Evolutionary conservation across 2,888 invertebrate genomes (phyloP).

Genomic region (Hofmannophila pseudospretella): DNA sequence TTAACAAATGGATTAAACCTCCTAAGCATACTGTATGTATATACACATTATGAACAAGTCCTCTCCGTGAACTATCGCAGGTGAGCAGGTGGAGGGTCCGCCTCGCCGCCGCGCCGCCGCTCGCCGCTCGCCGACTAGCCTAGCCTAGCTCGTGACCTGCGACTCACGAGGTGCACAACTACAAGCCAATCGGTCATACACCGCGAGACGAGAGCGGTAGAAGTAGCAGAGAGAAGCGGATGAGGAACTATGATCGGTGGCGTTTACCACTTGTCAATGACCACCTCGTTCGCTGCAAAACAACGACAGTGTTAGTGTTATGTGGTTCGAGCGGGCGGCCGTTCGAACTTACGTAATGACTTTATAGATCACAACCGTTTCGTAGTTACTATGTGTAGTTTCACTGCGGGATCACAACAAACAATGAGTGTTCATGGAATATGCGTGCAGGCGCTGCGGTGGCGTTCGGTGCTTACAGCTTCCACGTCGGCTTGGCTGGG

Average conservation of each 20-base stretch:
- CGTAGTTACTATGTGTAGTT: constrained; percentile 69
- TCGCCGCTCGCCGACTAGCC: constrained; percentile 19
- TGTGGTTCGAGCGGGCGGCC: constrained; percentile 53
- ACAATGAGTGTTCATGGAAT: constrained; percentile 77
- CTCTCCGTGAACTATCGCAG: constrained; percentile 59
- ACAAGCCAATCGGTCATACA: constrained; percentile 51
- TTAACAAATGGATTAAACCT: constrained; percentile 75
- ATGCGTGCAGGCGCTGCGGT: constrained; percentile 68
- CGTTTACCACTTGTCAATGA: constrained; percentile 83
- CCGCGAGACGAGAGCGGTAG: constrained; percentile 64
- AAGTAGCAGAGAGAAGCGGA: constrained; percentile 69
- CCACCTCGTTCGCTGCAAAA: constrained; percentile 85
- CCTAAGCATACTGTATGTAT: constrained; percentile 76
- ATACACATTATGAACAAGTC: constrained; percentile 77
- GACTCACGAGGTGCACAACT: constrained; percentile 30
- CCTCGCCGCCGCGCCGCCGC: constrained; percentile 20
- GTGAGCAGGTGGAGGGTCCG: constrained; percentile 32
- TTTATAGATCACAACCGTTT: constrained; percentile 72
- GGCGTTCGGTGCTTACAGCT: constrained; percentile 62
- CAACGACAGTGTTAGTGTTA: constrained; percentile 65
- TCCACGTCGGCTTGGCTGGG: constrained; percentile 73
- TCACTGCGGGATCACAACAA: constrained; percentile 78
- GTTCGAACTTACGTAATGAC: constrained; percentile 61
- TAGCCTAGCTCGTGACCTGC: constrained; percentile 15
- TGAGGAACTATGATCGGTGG: constrained; percentile 72